Percentiles rank a stretch among this genome's conserved stretches.
phyloP scores from a whole-genome alignment of 2,888 invertebrate species.

The Campoplex capitator region DNA sequence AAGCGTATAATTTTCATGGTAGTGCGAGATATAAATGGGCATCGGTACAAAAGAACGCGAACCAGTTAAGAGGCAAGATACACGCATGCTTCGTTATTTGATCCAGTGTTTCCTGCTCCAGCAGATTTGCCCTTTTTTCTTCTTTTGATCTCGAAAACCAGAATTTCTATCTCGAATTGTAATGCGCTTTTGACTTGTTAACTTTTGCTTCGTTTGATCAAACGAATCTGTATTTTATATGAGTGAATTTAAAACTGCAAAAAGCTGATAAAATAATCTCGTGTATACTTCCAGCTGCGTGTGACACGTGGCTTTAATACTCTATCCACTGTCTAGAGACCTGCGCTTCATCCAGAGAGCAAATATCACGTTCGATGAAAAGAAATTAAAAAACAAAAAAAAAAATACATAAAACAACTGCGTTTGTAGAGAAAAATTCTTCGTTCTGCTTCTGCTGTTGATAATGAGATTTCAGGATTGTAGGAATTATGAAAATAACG shows the following conservation, averaged over 20 bases:
- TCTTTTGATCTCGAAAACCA: not conserved
- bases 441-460: not conserved
- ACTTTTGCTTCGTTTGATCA: not conserved
- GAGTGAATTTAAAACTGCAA: not conserved
- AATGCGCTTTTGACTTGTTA: not conserved
- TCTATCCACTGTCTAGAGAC: not conserved
- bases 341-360: not conserved
- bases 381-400: not conserved
- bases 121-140: not conserved
- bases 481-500: not conserved
- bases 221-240: not conserved
- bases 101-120: not conserved
- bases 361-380: not conserved
- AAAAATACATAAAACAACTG: not conserved
- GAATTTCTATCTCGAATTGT: not conserved
- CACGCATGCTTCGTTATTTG: not conserved
- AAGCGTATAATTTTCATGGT: conserved; percentile 20
- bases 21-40: conserved; percentile 3
- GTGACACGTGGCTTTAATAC: not conserved
- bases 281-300: not conserved
- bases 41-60: not conserved
- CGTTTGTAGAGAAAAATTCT: not conserved
- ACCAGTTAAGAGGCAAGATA: not conserved
- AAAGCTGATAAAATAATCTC: not conserved
- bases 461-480: not conserved